Percentiles rank a stretch among this genome's conserved stretches.
phyloP scores from a whole-genome alignment of 2,888 invertebrate species.

The Parascotia fuliginaria region DNA sequence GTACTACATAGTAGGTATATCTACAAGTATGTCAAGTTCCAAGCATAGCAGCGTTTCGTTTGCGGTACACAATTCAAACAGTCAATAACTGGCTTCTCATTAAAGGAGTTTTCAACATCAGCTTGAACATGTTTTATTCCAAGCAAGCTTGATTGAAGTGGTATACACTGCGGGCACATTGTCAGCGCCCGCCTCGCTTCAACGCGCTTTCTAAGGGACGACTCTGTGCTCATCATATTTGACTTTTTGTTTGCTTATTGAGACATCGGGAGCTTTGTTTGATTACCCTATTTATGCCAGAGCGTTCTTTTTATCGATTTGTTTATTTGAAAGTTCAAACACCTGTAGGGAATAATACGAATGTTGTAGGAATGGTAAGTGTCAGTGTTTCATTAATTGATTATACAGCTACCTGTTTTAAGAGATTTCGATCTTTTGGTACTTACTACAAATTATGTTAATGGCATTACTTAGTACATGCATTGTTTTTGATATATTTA shows the following conservation, averaged over 20 bases:
- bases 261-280: conserved; percentile 40
- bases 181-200: conserved; percentile 54
- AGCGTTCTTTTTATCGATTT: conserved; percentile 23
- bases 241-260: conserved; percentile 65
- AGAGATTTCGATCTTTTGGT: too few relatives aligned
- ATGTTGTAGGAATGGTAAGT: not conserved
- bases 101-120: not conserved
- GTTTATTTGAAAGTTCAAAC: conserved; percentile 14
- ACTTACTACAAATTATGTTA: too few relatives aligned
- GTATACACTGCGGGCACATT: conserved; percentile 73
- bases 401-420: too few relatives aligned
- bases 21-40: too few relatives aligned
- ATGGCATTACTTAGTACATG: too few relatives aligned
- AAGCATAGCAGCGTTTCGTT: not conserved
- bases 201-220: conserved; percentile 56
- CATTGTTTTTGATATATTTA: too few relatives aligned
- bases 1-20: too few relatives aligned
- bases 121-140: conserved; percentile 35
- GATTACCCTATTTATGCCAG: conserved; percentile 32
- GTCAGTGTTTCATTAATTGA: too few relatives aligned
- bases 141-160: conserved; percentile 52
- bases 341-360: conserved; percentile 7
- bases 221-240: conserved; percentile 44
- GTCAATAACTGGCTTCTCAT: conserved; percentile 18
- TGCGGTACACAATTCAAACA: not conserved